Base-by-base conservation (phyloP, 2,113 vertebrate genomes). In the Nymphicus hollandicus region DNA sequence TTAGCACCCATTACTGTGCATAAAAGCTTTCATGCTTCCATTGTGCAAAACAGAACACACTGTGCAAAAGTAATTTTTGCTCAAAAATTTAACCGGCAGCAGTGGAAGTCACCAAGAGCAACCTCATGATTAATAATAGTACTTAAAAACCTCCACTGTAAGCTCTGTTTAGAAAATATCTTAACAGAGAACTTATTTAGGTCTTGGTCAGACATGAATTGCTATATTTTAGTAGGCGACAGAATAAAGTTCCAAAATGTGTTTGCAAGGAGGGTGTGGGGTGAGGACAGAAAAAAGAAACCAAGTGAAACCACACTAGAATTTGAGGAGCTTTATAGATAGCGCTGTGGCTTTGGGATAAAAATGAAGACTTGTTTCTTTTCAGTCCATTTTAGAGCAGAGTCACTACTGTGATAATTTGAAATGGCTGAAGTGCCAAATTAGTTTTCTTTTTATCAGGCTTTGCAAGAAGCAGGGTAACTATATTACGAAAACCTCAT, bases 361-460 rank as follows among this genome's bases (percentile, higher is more conserved):
- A 56, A 49, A 52, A 63, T 15, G 41, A 72, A 72, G 56, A 77
- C 0, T 6, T 72, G 28, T 68, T 91, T 91, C 37, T 93, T 89
- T 84, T 82, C 66, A 58, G 66, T 85, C 29, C 13, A 2, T 80
- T 91, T 95, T 81, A 68, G 56, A 69, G 23, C 28, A 49, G 28
- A 64, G 47, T 70, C 27, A 24, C 43, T 81, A 25, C 46, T 85
- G 58, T 77, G 46, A 43, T 82, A 53, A 60, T 85, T 65, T 60
- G 55, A 86, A 92, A 44, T 61, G 11, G 56, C 37, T 47, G 8
- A 82, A 68, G 61, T 82, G 66, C 87, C 47, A 61, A 91, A 93
- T 82, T 31, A 69, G 56, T 92, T 89, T 86, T 71, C 61, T 81
- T 89, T 88, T 90, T 64, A 86, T 95, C 82, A 88, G 47, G 52